A percentile compares a stretch with the other conserved stretches of the same genome.
Evolutionary conservation across 2,113 vertebrate genomes (phyloP).

Genomic region (Cygnus atratus): DNA sequence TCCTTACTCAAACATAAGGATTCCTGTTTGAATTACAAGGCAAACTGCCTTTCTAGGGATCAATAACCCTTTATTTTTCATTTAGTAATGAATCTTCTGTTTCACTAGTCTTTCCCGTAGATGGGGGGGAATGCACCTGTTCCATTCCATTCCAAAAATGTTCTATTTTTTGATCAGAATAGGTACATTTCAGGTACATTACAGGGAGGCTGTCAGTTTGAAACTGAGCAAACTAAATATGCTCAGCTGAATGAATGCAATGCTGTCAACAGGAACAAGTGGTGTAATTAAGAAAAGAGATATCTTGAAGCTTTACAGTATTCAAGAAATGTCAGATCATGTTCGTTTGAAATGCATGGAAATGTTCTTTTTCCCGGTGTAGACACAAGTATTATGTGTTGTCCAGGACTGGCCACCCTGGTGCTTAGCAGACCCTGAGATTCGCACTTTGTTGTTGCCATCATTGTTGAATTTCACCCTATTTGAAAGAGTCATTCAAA

Average conservation of each 20-base stretch:
- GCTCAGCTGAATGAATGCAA: neutral
- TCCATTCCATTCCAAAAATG: neutral
- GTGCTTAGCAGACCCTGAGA: neutral
- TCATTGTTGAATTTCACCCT: neutral
- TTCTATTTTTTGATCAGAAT: neutral
- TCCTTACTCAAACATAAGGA: neutral
- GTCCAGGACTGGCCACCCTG: neutral
- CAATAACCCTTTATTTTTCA: neutral
- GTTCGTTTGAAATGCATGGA: neutral
- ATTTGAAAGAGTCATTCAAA: neutral
- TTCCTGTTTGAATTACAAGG: neutral
- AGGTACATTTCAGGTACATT: neutral
- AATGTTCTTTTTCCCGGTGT: neutral
- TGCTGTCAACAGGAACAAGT: neutral
- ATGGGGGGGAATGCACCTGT: neutral
- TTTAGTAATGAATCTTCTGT: neutral
- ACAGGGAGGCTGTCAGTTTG: neutral
- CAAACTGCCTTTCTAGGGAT: neutral
- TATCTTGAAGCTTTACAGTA: neutral
- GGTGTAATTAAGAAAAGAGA: constrained; percentile 8
- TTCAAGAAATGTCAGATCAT: neutral
- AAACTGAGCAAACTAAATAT: neutral
- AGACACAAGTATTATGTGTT: neutral
- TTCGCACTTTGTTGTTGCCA: neutral
- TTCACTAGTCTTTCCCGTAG: neutral